Percentiles rank a stretch among this genome's conserved stretches.
These are phyloP conservation scores for Drosophila ercepeae DNA, from an alignment of 1,140 invertebrate species.

Conservation along the genomic window DNA sequence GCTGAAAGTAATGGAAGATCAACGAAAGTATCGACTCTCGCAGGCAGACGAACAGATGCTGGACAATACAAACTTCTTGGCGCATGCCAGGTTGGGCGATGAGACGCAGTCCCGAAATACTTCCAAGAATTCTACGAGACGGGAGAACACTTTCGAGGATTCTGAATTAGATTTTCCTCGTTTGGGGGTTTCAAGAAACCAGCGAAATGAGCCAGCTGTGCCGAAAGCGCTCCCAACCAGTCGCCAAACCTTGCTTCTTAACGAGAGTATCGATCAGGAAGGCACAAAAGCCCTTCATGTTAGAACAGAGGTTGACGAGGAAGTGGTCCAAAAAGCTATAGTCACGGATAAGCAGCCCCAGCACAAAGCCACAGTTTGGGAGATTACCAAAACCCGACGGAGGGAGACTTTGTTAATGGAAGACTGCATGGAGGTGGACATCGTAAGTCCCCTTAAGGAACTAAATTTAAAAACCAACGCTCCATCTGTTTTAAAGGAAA, in stretches of 20 bases:
- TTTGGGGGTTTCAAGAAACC: constrained; percentile 9
- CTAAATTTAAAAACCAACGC: neutral
- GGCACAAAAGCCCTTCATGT: neutral
- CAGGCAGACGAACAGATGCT: constrained; percentile 69
- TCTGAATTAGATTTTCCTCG: constrained; percentile 30
- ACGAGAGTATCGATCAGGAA: constrained; percentile 22
- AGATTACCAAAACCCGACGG: neutral
- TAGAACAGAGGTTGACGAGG: neutral
- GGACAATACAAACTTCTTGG: constrained; percentile 65
- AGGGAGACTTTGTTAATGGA: constrained; percentile 36
- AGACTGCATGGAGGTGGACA: constrained; percentile 47
- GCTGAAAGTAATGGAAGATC: neutral
- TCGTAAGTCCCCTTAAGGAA: constrained; percentile 5
- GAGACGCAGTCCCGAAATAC: constrained; percentile 62
- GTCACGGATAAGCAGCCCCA: neutral
- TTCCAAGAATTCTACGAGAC: constrained; percentile 48
- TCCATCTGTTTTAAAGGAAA: no score
- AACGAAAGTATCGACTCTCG: constrained; percentile 53
- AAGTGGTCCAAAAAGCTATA: neutral
- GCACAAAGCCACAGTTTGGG: neutral
- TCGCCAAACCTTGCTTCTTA: constrained; percentile 13
- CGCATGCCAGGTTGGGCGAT: constrained; percentile 61
- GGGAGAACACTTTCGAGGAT: constrained; percentile 51
- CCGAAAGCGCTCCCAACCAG: neutral
- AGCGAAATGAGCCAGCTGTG: neutral